Evolutionary conservation across 2,797 vertebrate genomes (phyloP).

Genomic region (Xerus rutilus): DNA sequence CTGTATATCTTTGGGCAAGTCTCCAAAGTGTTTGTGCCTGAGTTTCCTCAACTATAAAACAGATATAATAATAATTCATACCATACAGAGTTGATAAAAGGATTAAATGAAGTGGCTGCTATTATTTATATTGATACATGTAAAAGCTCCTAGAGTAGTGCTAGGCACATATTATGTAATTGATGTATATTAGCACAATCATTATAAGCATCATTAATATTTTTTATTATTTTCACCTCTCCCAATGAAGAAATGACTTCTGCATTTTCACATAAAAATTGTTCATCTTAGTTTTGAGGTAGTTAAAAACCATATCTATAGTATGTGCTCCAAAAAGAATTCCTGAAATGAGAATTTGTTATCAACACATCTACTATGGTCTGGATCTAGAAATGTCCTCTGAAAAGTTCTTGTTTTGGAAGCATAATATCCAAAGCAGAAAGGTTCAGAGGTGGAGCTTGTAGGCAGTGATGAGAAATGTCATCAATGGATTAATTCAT

Average conservation of each 20-base stretch:
- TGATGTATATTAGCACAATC: background rate
- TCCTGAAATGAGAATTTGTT: background rate
- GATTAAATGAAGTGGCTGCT: background rate
- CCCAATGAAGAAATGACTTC: background rate
- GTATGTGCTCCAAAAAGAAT: constrained; percentile 8
- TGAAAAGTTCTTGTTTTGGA: too few species aligned
- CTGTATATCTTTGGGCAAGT: background rate
- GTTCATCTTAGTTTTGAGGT: constrained; percentile 20
- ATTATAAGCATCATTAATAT: background rate
- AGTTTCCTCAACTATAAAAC: background rate
- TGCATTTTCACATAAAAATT: constrained; percentile 15
- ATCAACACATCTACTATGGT: background rate
- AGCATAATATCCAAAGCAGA: too few species aligned
- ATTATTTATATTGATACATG: background rate
- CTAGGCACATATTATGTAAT: background rate
- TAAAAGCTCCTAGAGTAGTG: background rate
- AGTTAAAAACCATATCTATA: background rate
- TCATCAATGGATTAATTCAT: too few species aligned
- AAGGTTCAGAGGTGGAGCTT: too few species aligned
- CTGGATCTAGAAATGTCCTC: too few species aligned
- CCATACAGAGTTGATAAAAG: background rate
- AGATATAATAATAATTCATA: background rate
- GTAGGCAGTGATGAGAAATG: too few species aligned
- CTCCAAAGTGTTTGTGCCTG: background rate
- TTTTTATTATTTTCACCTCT: background rate